Evolutionary conservation across 2,888 invertebrate genomes (phyloP), one percentile per base, ranked within the genome.

Genomic region (Athalia rosae): DNA sequence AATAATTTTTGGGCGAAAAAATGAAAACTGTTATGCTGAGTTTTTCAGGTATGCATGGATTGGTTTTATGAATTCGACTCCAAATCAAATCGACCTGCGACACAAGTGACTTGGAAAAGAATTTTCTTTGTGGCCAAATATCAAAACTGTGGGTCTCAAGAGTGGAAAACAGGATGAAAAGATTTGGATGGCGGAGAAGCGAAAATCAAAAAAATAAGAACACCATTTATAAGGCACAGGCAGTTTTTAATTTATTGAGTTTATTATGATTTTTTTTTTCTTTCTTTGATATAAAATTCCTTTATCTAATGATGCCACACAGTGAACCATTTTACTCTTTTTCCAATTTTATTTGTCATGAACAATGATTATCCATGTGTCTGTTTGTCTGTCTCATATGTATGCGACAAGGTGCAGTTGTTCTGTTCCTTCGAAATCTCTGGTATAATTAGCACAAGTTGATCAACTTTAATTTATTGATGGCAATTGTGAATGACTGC

Each of bases 211-310:
- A 50, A 74, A 74, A 62, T 74, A 74, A 74, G 61, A 74, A 74
- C 74, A 61, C 74, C 61, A 74, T 11, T 74, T 74, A 74, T 74
- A 74, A 74, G 74, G 74, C 74, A 74, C 74, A 74, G 74, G 61
- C 61, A 74, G 74, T 88, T 87, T 88, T 87, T 86, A 86, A 83
- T 82, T 82, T 82, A 85, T 84, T 85, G 84, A 85, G 84, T 87
- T 88, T 88, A 86, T 88, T 88, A 85, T 86, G 86, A 86, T 87
- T 86, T 84, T 86, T 86, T 84, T 84, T 85, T 84, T 85, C 86
- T 59, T n/a, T 89, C 87, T 89, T 88, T 84, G 85, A 89, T 89
- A 89, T 89, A 89, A 89, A 89, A 89, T 88, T 89, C 89, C 89
- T 89, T 85, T 86, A 85, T 89, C 86, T 86, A 88, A 88, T 87